Evolutionary conservation across 2,797 vertebrate species (phyloP), one percentile per base, ranked within the genome.

Genomic region (Babyrousa celebensis): DNA sequence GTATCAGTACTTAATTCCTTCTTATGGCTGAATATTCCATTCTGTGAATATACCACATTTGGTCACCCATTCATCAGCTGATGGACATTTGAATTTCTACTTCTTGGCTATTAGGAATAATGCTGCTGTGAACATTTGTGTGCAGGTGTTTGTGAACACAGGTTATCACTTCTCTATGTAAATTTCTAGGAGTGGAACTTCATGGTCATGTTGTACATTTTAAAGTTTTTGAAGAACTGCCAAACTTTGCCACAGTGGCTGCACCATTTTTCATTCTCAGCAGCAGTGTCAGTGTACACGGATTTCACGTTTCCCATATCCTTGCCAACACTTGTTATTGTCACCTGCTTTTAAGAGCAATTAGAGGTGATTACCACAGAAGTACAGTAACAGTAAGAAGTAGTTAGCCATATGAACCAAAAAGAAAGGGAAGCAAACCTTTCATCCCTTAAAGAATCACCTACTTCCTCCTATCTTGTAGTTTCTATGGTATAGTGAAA

Each of bases 361-460:
- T 71, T 85, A 72, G 63, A 88, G 29, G 16, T 78, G 52, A 23
- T 78, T 84, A 72, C 25, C 63, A 83, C 29, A 77, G n/a, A 88
- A 65, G 18, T 58, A 77, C 60, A 70, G 56, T 12, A 36, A 48
- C 23, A 54, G 32, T 56, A 71, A 83, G 60, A 67, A 85, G 32
- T 67, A 72, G 43, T 67, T 74, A 68, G 52, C 60, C 5, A 9
- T 40, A 11, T 77, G 16, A 84, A 78, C 25, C 70, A 94, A 58
- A 75, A 71, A 62, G 80, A 67, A 85, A 63, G 56, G 56, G 27
- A 94, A 63, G 32, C 56, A 78, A 87, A 72, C n/a, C 84, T 88
- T 0, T 78, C 43, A 14, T 70, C 48, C 91, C 56, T 58, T 71
- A 15, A 91, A 91, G 43, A 71, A 70, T 58, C 32, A 36, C 23